A percentile compares a stretch with the other conserved stretches of the same genome.
These are phyloP conservation scores for Atrina japonica DNA, from an alignment of 2,888 invertebrate genomes.

Conservation along the genomic window DNA sequence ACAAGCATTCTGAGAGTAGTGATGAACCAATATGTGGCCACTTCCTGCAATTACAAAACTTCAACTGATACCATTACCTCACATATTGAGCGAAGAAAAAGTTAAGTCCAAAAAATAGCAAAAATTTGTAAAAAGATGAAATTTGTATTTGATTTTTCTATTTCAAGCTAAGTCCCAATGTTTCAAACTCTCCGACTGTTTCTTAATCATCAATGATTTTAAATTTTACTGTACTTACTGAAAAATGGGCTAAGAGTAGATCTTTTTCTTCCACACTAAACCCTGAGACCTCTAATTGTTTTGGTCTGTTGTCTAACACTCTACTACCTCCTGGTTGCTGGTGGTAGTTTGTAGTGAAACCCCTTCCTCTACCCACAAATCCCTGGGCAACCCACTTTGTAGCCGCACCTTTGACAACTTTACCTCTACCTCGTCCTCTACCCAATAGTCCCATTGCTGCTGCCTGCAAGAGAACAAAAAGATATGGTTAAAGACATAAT, in stretches of 20 bases:
- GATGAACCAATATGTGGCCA: too few relatives aligned
- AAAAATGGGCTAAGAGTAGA: constrained; percentile 90
- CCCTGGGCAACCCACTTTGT: constrained; percentile 57
- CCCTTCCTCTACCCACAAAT: constrained; percentile 52
- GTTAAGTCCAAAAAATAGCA: too few relatives aligned
- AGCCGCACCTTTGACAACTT: constrained; percentile 60
- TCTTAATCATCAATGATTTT: too few relatives aligned
- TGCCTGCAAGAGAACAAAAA: constrained; percentile 75
- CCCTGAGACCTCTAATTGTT: constrained; percentile 92
- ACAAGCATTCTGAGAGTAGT: too few relatives aligned
- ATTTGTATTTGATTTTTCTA: too few relatives aligned
- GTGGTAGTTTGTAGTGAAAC: constrained; percentile 2
- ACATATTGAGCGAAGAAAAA: too few relatives aligned
- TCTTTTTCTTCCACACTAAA: constrained; percentile 92
- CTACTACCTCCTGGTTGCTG: constrained; percentile 56
- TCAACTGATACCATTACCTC: too few relatives aligned
- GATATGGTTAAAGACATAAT: not conserved
- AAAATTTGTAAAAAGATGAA: too few relatives aligned
- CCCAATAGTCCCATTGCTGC: constrained; percentile 76
- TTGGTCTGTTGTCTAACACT: constrained; percentile 91
- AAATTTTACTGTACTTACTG: too few relatives aligned
- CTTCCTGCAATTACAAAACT: too few relatives aligned
- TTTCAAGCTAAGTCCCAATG: too few relatives aligned
- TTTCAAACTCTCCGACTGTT: too few relatives aligned
- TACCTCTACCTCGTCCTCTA: constrained; percentile 71